Evolutionary conservation across 1,140 invertebrate genomes (phyloP), one percentile per base, ranked within the genome.

Genomic region (Tetragonula clypearis): DNA sequence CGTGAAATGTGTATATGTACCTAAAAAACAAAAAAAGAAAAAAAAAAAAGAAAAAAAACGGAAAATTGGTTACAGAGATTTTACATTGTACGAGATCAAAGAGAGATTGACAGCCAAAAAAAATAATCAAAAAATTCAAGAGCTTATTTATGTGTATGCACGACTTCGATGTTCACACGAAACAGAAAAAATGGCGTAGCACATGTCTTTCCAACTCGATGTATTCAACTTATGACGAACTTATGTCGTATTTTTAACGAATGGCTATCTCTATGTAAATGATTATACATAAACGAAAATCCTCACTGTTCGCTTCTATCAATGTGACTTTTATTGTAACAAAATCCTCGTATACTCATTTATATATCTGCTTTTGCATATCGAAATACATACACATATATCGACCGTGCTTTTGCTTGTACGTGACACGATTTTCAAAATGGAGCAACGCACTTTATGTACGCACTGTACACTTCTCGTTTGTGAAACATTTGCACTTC

Each of bases 181-280:
- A 89, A 89, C 74, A 89, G 91, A 85, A 49, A 85, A 49, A 87
- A 87, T 81, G 72, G 76, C 89, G 87, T 82, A 80, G 92, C 92
- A 92, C 92, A 92, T 90, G 91, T 93, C 92, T 93, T 93, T 93
- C 93, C 93, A 92, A 93, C 90, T 91, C 62, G 56, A 21, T 90
- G 84, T 90, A 82, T 76, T 88, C 66, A 23, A 84, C 62, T 30
- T 78, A 53, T 53, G 60, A 85, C 53, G 21, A 82, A 82, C n/a
- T n/a, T n/a, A n/a, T 60, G 68, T 68, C 35, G 41, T 80, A 65
- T 85, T 72, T 84, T 71, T 14, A 30, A 41, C 58, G 23, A 56
- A 55, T 66, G 26, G 26, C n/a, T 56, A 41, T 49, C 23, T 82
- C 1, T 60, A 79, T 23, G 76, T 53, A 30, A 82, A 65, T 26